phyloP scores from a whole-genome alignment of 2,888 invertebrate species.

The Cetonia aurata region DNA sequence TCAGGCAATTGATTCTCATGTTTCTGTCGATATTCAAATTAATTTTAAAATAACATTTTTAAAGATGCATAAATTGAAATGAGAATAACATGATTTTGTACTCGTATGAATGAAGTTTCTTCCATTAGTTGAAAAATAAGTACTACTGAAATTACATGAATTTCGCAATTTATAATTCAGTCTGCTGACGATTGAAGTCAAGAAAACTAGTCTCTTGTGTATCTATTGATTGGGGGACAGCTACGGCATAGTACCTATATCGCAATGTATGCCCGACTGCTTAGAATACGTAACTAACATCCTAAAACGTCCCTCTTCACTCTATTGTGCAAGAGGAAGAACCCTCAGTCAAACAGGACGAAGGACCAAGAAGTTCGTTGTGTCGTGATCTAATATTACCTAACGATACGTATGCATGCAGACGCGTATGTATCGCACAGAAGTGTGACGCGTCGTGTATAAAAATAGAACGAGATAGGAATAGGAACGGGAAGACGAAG shows the following conservation, averaged over 20 bases:
- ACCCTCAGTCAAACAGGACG: slow-evolving; percentile 22
- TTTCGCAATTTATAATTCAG: slow-evolving; percentile 49
- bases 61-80: no score
- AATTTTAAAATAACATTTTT: no score
- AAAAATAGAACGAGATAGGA: slow-evolving; percentile 13
- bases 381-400: slow-evolving; percentile 16
- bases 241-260: slow-evolving; percentile 47
- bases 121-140: slow-evolving; percentile 32
- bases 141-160: slow-evolving; percentile 43
- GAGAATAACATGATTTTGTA: no score
- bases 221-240: slow-evolving; percentile 58
- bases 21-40: no score
- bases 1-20: no score
- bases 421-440: neutral
- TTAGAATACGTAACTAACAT: slow-evolving; percentile 57
- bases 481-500: slow-evolving; percentile 4
- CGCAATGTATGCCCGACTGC: slow-evolving; percentile 58
- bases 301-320: slow-evolving; percentile 55
- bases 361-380: slow-evolving; percentile 29
- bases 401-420: slow-evolving; percentile 5
- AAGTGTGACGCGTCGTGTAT: slow-evolving; percentile 10
- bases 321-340: slow-evolving; percentile 55
- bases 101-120: no score
- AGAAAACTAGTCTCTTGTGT: slow-evolving; percentile 53
- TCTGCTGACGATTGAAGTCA: slow-evolving; percentile 51